phyloP scores from a whole-genome alignment of 2,113 vertebrate species.

The Cyphomyrus plagiostoma region DNA sequence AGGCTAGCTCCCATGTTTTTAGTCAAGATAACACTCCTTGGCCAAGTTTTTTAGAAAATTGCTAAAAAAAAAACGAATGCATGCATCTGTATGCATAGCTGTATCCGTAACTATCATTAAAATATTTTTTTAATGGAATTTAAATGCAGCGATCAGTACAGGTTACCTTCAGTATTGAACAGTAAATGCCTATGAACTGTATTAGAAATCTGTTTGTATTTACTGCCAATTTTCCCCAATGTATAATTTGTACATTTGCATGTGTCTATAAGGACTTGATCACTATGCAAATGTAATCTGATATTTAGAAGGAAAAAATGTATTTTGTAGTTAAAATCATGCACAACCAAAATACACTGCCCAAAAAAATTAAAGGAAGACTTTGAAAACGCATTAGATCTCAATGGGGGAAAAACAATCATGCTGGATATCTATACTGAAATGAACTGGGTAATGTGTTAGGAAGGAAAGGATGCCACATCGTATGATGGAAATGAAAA shows the following conservation, averaged over 20 bases:
- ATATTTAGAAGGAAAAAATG: background rate
- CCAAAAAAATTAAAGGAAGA: no score
- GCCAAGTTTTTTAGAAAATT: background rate
- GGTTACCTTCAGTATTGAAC: background rate
- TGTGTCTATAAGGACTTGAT: background rate
- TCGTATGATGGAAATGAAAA: no score
- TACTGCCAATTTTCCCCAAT: background rate
- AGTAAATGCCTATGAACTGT: background rate
- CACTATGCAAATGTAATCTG: background rate
- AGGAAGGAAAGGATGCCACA: no score
- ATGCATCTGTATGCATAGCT: background rate
- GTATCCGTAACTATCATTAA: background rate
- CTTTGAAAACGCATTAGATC: no score
- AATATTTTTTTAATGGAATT: background rate
- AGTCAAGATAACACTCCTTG: background rate
- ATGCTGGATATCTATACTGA: no score
- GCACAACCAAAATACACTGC: background rate
- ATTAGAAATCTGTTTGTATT: background rate
- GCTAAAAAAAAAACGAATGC: background rate
- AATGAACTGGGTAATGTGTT: no score
- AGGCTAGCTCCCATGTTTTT: background rate
- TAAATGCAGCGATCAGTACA: background rate
- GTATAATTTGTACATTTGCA: background rate
- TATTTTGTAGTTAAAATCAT: background rate
- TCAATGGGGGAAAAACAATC: no score